Evolutionary conservation across 1,140 invertebrate species (phyloP), one percentile per base, ranked within the genome.

Genomic region (Drosophila eugracilis): DNA sequence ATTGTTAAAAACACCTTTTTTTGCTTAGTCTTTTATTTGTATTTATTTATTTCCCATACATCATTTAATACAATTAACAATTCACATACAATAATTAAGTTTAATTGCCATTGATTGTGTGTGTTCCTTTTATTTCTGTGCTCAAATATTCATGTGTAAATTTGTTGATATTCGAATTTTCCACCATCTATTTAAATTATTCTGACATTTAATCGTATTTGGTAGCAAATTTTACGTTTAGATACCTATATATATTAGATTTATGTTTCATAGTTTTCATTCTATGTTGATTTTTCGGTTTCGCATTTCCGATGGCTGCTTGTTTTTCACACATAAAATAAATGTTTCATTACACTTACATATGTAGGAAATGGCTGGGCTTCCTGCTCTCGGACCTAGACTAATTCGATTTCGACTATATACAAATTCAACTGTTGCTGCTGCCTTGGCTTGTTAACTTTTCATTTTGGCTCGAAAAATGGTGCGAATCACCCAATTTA

Each of bases 81-180:
- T 88, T 83, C 74, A 88, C 83, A 88, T 88, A 83, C 78, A 88
- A 69, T 88, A 75, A 88, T 88, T 81, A 83, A 75, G 70, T 88
- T 86, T 88, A 88, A 63, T 88, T 88, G 75, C 57, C 70, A 65
- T 88, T 88, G 83, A 88, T 88, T 88, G 83, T 88, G 54, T 75
- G 72, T 75, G 78, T 69, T 86, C 58, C 60, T 48, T 53, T 59
- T 32, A n/a, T n/a, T 63, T 66, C 48, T 63, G 55, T 75, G 74
- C 54, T 53, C 58, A 55, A 74, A 69, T 65, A 52, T 75, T 62
- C 62, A 36, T 83, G 63, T 80, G 73, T 79, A 80, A 86, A 76
- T 81, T 75, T 66, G 37, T 75, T 75, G 59, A 75, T 75, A 75
- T 66, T 66, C 37, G 14, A 41, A 48, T 66, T 42, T 34, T 10